Percentiles rank a stretch among this genome's conserved stretches.
Conservation (phyloP, 2,113 vertebrate genomes). For the Pelvicachromis taeniatus region DNA sequence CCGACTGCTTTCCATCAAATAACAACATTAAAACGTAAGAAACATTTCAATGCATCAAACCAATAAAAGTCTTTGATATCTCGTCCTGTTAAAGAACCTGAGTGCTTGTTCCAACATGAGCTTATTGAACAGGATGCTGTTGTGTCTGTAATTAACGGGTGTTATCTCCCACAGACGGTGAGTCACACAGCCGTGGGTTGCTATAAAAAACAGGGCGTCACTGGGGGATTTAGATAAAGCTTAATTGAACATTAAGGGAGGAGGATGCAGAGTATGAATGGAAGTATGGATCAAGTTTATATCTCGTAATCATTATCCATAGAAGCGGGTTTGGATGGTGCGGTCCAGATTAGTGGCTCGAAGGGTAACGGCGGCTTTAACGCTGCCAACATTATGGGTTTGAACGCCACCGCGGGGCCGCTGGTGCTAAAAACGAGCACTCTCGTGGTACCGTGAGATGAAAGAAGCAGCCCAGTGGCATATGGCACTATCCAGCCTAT, state of each 20-base stretch:
- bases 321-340: neutral
- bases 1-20: neutral
- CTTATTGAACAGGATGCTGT: neutral
- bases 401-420: neutral
- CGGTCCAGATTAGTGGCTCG: neutral
- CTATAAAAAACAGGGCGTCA: neutral
- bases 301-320: neutral
- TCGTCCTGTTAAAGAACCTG: neutral
- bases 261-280: neutral
- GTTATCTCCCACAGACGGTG: neutral
- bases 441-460: neutral
- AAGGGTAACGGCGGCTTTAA: neutral
- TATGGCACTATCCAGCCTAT: neutral
- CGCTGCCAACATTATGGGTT: neutral
- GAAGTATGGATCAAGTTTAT: neutral
- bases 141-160: neutral
- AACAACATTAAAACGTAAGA: neutral
- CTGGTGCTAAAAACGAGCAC: neutral
- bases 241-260: neutral
- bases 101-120: neutral
- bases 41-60: neutral
- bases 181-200: neutral
- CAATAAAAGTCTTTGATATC: neutral
- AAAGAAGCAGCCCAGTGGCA: neutral
- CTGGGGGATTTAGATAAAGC: slow-evolving; percentile 1